Conservation (phyloP, 2,888 invertebrate genomes). For the Scaptomyza cyrtandrae region DNA sequence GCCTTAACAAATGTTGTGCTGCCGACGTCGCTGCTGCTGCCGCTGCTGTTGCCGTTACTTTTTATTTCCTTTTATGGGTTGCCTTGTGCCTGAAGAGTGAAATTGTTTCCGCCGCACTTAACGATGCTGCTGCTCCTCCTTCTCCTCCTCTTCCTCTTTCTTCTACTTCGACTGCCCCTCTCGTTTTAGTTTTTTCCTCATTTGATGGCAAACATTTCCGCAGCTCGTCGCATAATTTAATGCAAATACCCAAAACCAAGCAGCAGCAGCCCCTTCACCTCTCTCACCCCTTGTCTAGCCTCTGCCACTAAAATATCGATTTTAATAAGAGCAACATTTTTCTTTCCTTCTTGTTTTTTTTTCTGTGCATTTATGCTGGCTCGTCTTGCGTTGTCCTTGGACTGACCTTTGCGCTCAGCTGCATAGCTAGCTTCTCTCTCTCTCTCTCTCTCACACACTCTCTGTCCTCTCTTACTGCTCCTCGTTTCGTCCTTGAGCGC, state of each 20-base stretch:
- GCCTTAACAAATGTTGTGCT: slow-evolving; percentile 48
- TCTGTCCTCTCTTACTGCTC: not conserved
- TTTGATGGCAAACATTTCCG: slow-evolving; percentile 80
- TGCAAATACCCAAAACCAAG: slow-evolving; percentile 67
- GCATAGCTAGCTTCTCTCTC: slow-evolving; percentile 19
- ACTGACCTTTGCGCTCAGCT: slow-evolving; percentile 60
- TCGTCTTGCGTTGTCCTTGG: slow-evolving; percentile 63
- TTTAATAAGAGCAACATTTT: slow-evolving; percentile 65
- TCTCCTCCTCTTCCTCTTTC: slow-evolving; percentile 9
- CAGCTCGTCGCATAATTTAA: slow-evolving; percentile 78
- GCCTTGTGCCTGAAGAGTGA: slow-evolving; percentile 76
- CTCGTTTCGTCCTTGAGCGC: slow-evolving; percentile 32
- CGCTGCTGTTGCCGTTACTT: slow-evolving; percentile 46
- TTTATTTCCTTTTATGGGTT: slow-evolving; percentile 75
- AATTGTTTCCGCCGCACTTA: slow-evolving; percentile 81
- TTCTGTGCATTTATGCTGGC: slow-evolving; percentile 45
- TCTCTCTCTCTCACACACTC: not conserved
- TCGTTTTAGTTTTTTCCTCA: slow-evolving; percentile 9
- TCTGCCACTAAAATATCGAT: slow-evolving; percentile 67
- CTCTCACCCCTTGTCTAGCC: slow-evolving; percentile 34
- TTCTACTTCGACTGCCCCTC: slow-evolving; percentile 18
- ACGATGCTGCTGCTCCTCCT: slow-evolving; percentile 54
- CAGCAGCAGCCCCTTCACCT: slow-evolving; percentile 3
- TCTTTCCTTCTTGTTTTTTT: slow-evolving; percentile 21
- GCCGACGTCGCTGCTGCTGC: slow-evolving; percentile 2